Evolutionary conservation across 2,113 vertebrate species (phyloP).

Genomic region (Benitochromis conjunctus): DNA sequence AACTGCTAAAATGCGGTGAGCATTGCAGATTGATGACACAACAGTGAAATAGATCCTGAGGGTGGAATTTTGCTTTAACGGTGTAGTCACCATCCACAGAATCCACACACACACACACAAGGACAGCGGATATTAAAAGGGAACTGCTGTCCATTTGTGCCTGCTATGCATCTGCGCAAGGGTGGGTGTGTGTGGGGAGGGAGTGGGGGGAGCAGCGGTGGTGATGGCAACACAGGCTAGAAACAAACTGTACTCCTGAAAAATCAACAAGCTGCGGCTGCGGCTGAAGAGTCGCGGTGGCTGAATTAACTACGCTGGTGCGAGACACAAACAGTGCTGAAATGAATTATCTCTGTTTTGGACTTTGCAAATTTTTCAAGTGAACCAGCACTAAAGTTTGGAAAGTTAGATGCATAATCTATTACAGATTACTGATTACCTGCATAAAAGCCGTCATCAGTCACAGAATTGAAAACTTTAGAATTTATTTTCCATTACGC

Average conservation of each 20-base stretch:
- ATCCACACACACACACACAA: background rate
- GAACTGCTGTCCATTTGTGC: slow-evolving; percentile 19
- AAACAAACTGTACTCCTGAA: slow-evolving; percentile 36
- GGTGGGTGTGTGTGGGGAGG: background rate
- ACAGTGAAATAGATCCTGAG: slow-evolving; percentile 8
- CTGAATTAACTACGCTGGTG: slow-evolving; percentile 9
- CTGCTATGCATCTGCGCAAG: background rate
- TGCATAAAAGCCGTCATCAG: background rate
- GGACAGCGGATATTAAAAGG: slow-evolving; percentile 9
- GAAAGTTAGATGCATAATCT: slow-evolving; percentile 17
- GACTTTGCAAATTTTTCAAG: slow-evolving; percentile 21
- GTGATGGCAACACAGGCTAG: slow-evolving; percentile 7
- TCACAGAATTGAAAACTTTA: background rate
- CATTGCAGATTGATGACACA: slow-evolving; percentile 33
- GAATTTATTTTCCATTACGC: slow-evolving; percentile 5
- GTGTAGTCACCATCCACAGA: background rate
- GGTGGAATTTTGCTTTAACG: slow-evolving; percentile 43
- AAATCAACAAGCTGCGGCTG: slow-evolving; percentile 35
- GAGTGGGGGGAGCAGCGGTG: background rate
- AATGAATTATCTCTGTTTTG: slow-evolving; percentile 15
- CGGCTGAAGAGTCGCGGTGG: background rate
- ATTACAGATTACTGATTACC: slow-evolving; percentile 21
- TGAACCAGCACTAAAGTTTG: slow-evolving; percentile 17
- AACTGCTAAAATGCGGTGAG: slow-evolving; percentile 6
- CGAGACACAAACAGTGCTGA: background rate